These are phyloP conservation scores for Callimorpha dominula DNA, from an alignment of 2,888 invertebrate species.

Conservation along the genomic window DNA sequence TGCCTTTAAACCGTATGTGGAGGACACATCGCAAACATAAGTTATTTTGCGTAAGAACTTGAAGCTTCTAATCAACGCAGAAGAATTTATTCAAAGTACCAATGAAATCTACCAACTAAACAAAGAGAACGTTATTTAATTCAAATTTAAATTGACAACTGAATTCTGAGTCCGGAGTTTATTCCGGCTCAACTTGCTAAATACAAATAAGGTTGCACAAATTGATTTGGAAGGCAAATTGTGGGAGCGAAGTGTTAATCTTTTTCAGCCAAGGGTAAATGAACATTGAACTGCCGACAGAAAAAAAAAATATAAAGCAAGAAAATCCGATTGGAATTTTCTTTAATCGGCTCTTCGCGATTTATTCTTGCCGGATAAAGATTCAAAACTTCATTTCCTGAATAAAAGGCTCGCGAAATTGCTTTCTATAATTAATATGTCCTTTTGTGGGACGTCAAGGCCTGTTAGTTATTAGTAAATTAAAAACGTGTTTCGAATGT, in stretches of 20 bases:
- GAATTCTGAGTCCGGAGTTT: neutral
- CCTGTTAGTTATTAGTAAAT: constrained; percentile 57
- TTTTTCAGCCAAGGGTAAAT: constrained; percentile 36
- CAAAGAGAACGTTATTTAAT: neutral
- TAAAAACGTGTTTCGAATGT: constrained; percentile 63
- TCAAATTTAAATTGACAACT: neutral
- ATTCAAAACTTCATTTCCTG: constrained; percentile 58
- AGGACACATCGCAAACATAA: no score
- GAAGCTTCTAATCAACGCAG: no score
- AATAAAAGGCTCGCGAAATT: constrained; percentile 36
- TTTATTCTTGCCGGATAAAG: constrained; percentile 56
- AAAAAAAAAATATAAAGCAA: constrained; percentile 23
- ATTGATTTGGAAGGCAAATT: constrained; percentile 38
- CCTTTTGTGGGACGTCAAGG: constrained; percentile 54
- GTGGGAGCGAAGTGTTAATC: constrained; percentile 40
- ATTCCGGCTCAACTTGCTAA: neutral
- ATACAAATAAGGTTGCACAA: constrained; percentile 18
- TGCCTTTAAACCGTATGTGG: no score
- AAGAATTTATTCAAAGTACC: neutral
- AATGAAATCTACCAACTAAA: neutral
- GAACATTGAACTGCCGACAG: constrained; percentile 34
- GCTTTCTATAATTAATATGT: constrained; percentile 51
- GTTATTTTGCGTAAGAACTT: no score
- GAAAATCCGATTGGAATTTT: constrained; percentile 45
- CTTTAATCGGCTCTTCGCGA: constrained; percentile 56